Conservation (phyloP, 2,113 vertebrate genomes). For the Propithecus coquereli region DNA sequence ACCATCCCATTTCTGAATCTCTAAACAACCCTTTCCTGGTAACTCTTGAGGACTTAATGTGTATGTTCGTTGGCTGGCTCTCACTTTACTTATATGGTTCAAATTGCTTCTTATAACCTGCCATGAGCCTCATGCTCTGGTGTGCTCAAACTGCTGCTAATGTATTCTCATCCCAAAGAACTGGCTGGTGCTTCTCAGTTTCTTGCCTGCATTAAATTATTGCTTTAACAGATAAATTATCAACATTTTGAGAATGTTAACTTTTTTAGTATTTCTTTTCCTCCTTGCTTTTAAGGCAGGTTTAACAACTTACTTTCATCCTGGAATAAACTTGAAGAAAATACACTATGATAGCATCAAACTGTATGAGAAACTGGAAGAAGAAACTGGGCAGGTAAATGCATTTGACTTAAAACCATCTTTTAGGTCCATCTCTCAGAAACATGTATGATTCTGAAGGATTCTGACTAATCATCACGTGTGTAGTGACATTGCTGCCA, state of each 20-base stretch:
- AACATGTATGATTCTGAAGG: neutral
- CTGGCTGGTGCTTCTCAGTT: neutral
- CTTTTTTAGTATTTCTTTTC: conserved; percentile 36
- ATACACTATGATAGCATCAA: conserved; percentile 97
- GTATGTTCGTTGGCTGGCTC: neutral
- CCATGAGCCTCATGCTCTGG: neutral
- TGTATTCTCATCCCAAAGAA: neutral
- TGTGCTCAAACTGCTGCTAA: neutral
- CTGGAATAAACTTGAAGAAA: conserved; percentile 98
- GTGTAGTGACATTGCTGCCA: neutral
- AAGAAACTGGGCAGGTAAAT: conserved; percentile 95
- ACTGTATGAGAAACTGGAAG: conserved; percentile 93
- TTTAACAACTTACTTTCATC: conserved; percentile 97
- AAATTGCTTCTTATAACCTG: neutral
- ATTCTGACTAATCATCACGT: neutral
- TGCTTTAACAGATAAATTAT: neutral
- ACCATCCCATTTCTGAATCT: neutral
- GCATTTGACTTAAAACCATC: neutral
- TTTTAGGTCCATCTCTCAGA: neutral
- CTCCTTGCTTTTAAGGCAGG: conserved; percentile 87
- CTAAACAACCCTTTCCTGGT: neutral
- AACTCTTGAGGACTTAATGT: neutral
- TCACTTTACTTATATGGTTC: neutral
- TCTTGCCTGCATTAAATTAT: neutral
- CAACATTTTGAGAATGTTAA: neutral